These are phyloP conservation scores for Troides oblongomaculatus DNA, from an alignment of 2,888 invertebrate genomes.

Conservation along the genomic window DNA sequence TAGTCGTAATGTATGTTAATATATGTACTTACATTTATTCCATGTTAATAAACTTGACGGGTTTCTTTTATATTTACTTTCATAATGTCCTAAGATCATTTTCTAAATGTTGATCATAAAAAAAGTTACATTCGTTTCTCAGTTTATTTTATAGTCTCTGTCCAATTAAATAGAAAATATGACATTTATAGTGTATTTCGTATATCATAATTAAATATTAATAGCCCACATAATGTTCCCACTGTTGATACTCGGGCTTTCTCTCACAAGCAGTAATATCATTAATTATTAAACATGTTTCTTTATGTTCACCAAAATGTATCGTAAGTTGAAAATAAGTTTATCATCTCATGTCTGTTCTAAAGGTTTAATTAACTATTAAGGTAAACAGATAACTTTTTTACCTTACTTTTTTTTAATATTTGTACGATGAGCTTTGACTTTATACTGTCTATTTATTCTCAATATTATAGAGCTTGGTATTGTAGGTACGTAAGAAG, in stretches of 20 bases:
- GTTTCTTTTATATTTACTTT: slow-evolving; percentile 16
- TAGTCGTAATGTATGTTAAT: not conserved
- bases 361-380: no score
- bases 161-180: not conserved
- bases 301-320: no score
- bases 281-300: no score
- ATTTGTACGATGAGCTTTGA: slow-evolving; percentile 3
- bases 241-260: no score
- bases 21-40: not conserved
- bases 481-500: slow-evolving; percentile 48
- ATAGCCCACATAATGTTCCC: no score
- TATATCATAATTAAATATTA: no score
- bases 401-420: not conserved
- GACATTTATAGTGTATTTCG: no score
- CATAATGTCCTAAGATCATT: not conserved
- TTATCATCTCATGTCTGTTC: no score
- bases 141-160: slow-evolving; percentile 5
- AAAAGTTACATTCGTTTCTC: slow-evolving; percentile 1
- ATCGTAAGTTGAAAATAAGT: no score
- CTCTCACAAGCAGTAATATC: no score
- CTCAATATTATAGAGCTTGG: slow-evolving; percentile 37
- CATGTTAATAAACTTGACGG: slow-evolving; percentile 18
- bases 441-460: slow-evolving; percentile 10
- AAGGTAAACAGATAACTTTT: no score
- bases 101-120: slow-evolving; percentile 8